phyloP scores from a whole-genome alignment of 2,888 invertebrate species.

The Tipula confusa region DNA sequence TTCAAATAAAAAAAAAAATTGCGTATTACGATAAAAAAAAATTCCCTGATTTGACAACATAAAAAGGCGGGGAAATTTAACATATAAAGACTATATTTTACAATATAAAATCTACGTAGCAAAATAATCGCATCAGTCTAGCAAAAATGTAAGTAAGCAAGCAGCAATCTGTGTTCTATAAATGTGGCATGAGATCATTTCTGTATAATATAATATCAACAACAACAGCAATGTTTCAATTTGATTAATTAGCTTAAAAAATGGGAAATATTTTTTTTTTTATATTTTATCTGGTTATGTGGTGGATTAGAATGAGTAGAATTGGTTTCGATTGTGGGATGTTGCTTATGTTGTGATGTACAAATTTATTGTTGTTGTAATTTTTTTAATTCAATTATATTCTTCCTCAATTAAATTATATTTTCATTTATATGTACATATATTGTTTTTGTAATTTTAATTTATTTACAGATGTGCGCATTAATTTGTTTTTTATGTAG shows the following conservation, averaged over 20 bases:
- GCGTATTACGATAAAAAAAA: too few species aligned
- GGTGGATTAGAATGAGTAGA: not conserved
- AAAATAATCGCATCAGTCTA: not conserved
- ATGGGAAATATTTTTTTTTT: not conserved
- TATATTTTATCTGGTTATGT: not conserved
- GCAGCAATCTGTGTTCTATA: not conserved
- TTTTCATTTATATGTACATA: not conserved
- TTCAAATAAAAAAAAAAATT: too few species aligned
- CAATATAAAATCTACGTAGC: not conserved
- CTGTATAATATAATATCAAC: not conserved
- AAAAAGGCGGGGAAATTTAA: too few species aligned
- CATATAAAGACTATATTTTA: too few species aligned
- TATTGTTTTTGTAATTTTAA: not conserved
- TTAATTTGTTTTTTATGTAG: too few species aligned
- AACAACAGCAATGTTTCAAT: not conserved
- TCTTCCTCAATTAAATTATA: not conserved
- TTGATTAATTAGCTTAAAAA: constrained; percentile 8
- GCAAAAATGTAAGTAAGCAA: not conserved
- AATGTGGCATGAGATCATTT: not conserved
- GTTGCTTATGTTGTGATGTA: not conserved
- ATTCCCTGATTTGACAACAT: too few species aligned
- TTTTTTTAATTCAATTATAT: constrained; percentile 15
- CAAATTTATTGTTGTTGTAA: not conserved
- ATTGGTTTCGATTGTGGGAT: not conserved
- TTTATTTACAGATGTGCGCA: constrained; percentile 1